Evolutionary conservation across 2,113 vertebrate species (phyloP).

Genomic region (Apaloderma vittatum): DNA sequence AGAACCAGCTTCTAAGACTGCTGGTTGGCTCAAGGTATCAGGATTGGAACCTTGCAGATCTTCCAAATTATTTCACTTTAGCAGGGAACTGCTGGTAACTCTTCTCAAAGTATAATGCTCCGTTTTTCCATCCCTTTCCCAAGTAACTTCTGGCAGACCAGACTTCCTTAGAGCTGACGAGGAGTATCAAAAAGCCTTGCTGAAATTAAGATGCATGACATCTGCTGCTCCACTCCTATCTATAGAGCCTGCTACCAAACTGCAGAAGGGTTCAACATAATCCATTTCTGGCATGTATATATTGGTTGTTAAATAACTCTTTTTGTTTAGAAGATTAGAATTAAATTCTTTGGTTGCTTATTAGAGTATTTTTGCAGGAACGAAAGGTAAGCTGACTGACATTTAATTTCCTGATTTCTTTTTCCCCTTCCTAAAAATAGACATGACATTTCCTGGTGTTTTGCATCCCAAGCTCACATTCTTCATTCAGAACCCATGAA

Average conservation of each 20-base stretch:
- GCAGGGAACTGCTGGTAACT: not conserved
- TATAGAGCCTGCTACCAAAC: not conserved
- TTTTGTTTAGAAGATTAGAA: not conserved
- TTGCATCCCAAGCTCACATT: not conserved
- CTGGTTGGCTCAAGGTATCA: not conserved
- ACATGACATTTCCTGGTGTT: slow-evolving; percentile 7
- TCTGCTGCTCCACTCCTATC: not conserved
- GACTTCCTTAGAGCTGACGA: not conserved
- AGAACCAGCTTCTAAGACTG: not conserved
- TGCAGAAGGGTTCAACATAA: not conserved
- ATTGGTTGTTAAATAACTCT: not conserved
- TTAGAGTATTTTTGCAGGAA: not conserved
- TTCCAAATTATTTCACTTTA: not conserved
- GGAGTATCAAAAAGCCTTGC: not conserved
- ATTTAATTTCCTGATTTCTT: slow-evolving; percentile 31
- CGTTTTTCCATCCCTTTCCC: not conserved
- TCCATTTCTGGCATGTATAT: not conserved
- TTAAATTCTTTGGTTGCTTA: not conserved
- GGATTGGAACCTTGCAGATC: not conserved
- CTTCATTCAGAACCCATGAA: not conserved
- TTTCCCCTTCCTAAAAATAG: slow-evolving; percentile 16
- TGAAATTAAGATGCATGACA: not conserved
- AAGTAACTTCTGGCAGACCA: not conserved
- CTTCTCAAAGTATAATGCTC: not conserved
- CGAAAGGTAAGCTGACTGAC: slow-evolving; percentile 10